Conservation (phyloP, 2,797 vertebrate species). For the Thaleichthys pacificus region DNA sequence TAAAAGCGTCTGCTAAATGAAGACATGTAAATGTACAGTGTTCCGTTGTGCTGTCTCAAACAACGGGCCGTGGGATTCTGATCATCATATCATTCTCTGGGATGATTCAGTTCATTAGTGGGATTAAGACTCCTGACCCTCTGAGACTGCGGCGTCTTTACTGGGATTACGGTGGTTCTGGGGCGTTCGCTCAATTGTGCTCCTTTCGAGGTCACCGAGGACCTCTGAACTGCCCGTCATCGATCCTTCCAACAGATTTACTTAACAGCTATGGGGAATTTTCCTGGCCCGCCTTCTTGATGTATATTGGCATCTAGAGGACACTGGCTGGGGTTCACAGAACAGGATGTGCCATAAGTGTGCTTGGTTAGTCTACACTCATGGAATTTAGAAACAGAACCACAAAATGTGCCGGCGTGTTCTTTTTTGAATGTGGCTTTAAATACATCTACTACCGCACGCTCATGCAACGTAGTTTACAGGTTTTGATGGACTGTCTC, state of each 20-base stretch:
- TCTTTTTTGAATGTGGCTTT: no score
- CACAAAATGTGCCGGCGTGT: background rate
- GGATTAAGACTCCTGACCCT: conserved; percentile 6
- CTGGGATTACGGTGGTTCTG: conserved; percentile 8
- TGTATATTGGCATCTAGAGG: background rate
- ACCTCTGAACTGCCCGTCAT: conserved; percentile 45
- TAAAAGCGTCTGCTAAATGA: no score
- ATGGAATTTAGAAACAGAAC: background rate
- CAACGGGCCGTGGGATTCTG: no score
- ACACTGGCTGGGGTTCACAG: background rate
- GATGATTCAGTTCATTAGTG: background rate
- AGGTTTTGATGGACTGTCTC: background rate
- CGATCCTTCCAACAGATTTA: conserved; percentile 50
- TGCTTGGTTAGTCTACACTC: background rate
- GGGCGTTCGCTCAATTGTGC: conserved; percentile 21
- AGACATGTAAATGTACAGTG: no score
- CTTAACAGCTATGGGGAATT: conserved; percentile 36
- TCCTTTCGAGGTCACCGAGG: conserved; percentile 39
- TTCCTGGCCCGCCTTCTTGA: background rate
- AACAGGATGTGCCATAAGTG: background rate
- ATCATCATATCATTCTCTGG: background rate
- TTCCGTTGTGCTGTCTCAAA: no score
- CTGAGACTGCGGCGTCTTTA: conserved; percentile 16
- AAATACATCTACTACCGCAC: no score
- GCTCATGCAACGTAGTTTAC: background rate